phyloP scores from a whole-genome alignment of 1,140 invertebrate genomes.

The Drosophila santomea region DNA sequence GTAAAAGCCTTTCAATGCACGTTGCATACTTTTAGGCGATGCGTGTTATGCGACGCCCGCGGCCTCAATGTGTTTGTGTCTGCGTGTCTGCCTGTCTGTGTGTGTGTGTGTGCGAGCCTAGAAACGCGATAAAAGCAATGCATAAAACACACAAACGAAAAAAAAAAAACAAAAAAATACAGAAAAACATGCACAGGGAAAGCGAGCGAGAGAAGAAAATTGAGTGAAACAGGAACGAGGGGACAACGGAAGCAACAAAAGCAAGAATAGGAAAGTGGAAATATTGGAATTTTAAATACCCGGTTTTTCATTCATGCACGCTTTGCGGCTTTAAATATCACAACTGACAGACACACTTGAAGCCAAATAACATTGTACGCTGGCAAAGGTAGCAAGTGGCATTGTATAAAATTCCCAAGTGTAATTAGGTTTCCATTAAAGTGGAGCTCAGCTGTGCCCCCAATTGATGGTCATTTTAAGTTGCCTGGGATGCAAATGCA shows the following conservation, averaged over 20 bases:
- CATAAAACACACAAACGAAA: slow-evolving; percentile 63
- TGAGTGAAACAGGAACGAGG: slow-evolving; percentile 9
- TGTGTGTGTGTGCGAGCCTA: slow-evolving; percentile 51
- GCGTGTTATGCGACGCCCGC: slow-evolving; percentile 54
- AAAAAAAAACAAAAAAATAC: slow-evolving; percentile 11
- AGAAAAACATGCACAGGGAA: slow-evolving; percentile 9
- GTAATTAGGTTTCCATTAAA: background rate
- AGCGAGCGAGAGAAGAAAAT: slow-evolving; percentile 31
- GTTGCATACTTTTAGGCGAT: slow-evolving; percentile 76
- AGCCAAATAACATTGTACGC: too few relatives aligned
- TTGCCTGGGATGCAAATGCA: background rate
- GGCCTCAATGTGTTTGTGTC: slow-evolving; percentile 15
- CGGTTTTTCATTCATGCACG: background rate
- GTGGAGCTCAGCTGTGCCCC: background rate
- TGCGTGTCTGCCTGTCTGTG: slow-evolving; percentile 18
- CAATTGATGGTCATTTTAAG: slow-evolving; percentile 11
- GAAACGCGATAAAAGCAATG: slow-evolving; percentile 82
- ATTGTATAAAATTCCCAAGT: background rate
- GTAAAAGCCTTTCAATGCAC: slow-evolving; percentile 79
- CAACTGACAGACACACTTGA: background rate
- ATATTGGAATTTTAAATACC: slow-evolving; percentile 21
- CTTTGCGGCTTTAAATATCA: background rate
- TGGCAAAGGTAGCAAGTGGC: too few relatives aligned
- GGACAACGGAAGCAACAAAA: slow-evolving; percentile 5
- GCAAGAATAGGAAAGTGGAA: slow-evolving; percentile 7